Conservation (phyloP, 2,888 invertebrate species). For the Drosophila yooni region DNA sequence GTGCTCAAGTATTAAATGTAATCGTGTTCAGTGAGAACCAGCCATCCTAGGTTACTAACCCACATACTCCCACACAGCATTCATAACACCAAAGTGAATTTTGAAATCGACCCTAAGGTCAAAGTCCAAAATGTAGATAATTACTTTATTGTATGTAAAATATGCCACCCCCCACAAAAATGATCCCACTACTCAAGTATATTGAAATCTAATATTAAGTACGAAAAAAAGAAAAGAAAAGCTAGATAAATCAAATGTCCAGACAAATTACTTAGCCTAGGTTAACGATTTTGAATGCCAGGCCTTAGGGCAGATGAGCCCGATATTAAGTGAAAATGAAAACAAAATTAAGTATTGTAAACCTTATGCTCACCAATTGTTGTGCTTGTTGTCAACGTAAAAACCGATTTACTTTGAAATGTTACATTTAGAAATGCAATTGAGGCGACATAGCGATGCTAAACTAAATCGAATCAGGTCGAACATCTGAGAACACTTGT, state of each 20-base stretch:
- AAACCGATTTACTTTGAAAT: conserved; percentile 64
- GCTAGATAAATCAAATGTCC: conserved; percentile 56
- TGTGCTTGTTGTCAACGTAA: conserved; percentile 72
- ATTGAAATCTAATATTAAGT: conserved; percentile 32
- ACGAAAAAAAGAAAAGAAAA: conserved; percentile 20
- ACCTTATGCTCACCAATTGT: conserved; percentile 80
- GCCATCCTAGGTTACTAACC: conserved; percentile 20
- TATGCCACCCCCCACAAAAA: conserved; percentile 36
- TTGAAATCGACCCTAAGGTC: conserved; percentile 35
- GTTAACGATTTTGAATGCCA: conserved; percentile 39
- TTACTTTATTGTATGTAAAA: conserved; percentile 44
- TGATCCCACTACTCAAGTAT: conserved; percentile 36
- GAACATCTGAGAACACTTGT: conserved; percentile 53
- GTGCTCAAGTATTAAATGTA: conserved; percentile 39
- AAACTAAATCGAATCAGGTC: conserved; percentile 24
- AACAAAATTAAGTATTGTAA: conserved; percentile 60
- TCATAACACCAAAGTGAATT: conserved; percentile 72
- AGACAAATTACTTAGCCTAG: conserved; percentile 73
- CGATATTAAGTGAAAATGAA: conserved; percentile 10
- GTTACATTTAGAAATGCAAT: conserved; percentile 45
- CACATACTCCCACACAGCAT: conserved; percentile 44
- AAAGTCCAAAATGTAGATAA: conserved; percentile 37
- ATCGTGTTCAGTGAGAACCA: conserved; percentile 13
- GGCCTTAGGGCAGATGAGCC: conserved; percentile 27
- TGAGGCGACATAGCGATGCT: conserved; percentile 30